Base-by-base conservation (phyloP, 2,888 invertebrate genomes). In the Hypselothyrea guttata region DNA sequence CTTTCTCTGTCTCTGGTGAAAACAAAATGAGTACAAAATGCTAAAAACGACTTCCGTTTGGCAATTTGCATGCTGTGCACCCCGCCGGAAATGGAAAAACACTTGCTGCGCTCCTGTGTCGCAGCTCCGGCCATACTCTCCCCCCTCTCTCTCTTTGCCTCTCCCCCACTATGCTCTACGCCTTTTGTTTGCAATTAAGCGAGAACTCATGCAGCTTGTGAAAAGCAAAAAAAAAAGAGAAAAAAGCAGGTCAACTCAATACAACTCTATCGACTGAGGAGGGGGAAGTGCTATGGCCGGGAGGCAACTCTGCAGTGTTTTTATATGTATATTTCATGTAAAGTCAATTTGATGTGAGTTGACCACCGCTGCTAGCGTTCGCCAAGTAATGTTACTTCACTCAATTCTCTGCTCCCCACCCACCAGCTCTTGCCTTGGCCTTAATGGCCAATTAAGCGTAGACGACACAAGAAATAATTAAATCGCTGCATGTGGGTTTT, bases 391-490 rank as follows among this genome's bases (percentile, higher is more conserved):
- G 73, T 63, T 55, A 55, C 48, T 41, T 37, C 13, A 0, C n/a
- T n/a, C 61, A 52, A 31, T 31, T n/a, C 12, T 7, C 9, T 4
- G 34, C 35, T 5, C n/a, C 22, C 16, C 12, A 3, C 40, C 34
- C 18, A 1, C 7, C 11, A n/a, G 2, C 22, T 13, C 13, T 0
- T 41, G 49, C 35, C 48, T 33, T 30, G 27, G 59, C 68, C 87
- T 87, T 89, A 89, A 89, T 89, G 87, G 88, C 86, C 88, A 89
- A 89, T 89, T 89, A 89, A 89, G 87, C 76, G 86, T 87, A 87
- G 87, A 88, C 87, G 89, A 85, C 86, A 87, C 88, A 86, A 87
- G 84, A 83, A 87, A 87, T 89, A 89, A 89, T 89, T 89, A 88
- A 89, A 89, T 86, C 85, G 83, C 77, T 75, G 76, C 87, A 86